Percentiles rank a stretch among this genome's conserved stretches.
Evolutionary conservation across 2,797 vertebrate species (phyloP).

Genomic region (Falco naumanni): DNA sequence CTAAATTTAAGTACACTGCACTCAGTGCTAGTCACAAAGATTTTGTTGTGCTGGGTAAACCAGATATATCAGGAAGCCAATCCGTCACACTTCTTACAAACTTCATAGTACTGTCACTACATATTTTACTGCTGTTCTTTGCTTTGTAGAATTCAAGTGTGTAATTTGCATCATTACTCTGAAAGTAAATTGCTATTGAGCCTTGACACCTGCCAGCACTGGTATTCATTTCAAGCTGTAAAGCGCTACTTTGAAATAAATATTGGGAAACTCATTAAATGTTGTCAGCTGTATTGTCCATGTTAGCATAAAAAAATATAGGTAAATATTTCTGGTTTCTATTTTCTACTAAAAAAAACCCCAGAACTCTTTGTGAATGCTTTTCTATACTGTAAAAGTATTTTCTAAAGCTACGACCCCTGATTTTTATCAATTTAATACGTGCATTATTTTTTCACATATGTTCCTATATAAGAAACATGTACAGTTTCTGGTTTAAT

Average conservation of each 20-base stretch:
- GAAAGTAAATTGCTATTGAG: conserved; percentile 56
- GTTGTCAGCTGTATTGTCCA: conserved; percentile 41
- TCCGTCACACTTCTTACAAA: conserved; percentile 14
- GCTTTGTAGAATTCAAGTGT: conserved; percentile 60
- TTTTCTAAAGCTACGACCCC: neutral
- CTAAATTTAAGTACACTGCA: neutral
- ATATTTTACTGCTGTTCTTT: conserved; percentile 32
- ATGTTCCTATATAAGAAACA: neutral
- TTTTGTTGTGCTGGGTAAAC: conserved; percentile 51
- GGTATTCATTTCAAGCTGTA: conserved; percentile 72
- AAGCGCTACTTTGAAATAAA: conserved; percentile 70
- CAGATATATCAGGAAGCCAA: neutral
- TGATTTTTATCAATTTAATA: neutral
- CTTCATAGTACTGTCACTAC: conserved; percentile 3
- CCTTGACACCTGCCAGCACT: conserved; percentile 69
- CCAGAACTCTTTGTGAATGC: neutral
- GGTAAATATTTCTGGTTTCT: conserved; percentile 18
- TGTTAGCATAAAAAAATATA: conserved; percentile 33
- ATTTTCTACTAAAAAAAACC: neutral
- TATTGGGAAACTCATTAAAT: conserved; percentile 65
- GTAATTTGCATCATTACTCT: conserved; percentile 63
- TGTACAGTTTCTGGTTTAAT: conserved; percentile 6
- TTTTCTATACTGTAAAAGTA: neutral
- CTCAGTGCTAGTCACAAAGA: neutral
- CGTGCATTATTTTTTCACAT: neutral